Evolutionary conservation across 1,140 invertebrate genomes (phyloP), one percentile per base, ranked within the genome.

Genomic region (Drosophila erecta): DNA sequence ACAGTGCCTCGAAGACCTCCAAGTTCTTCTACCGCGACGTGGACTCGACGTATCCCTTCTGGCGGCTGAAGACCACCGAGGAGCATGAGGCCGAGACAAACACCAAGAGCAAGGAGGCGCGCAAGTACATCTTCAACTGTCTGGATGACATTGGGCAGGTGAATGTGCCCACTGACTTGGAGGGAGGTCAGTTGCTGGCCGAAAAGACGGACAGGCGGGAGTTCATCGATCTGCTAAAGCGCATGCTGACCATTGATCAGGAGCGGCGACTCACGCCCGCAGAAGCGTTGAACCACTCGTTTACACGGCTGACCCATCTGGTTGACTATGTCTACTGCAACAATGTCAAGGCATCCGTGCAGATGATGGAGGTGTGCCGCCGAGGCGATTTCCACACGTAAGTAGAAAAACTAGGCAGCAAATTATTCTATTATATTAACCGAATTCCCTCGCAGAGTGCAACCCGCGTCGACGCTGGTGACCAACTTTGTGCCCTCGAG

Each of bases 41-140:
- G 93, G 97, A 99, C 91, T 97, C 96, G 65, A 98, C 97, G 20
- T 99, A 99, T 93, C 98, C 98, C 35, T 99, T 99, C 93, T 99
- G 98, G 98, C 94, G 98, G 81, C 93, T 99, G 8, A 99, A 99
- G 95, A 98, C 97, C 58, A 97, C 98, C 2, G 98, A 99, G 93
- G 99, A 99, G 93, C 98, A 99, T 92, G 98, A 99, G 93, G 95
- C 96, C 1, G 98, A 99, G 94, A 99, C 98, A 46, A 97, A 97
- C 59, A 99, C 99, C 74, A 99, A 99, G 93, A 99, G 98, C 41
- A 99, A 99, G 94, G 99, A 99, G 94, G 99, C 98, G 0, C 94
- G 99, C 89, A 99, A 99, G 93, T 99, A 99, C 93, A 99, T 99
- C 81, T 99, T 99, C 93, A 99, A 99, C 93, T 99, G 98, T 93